Base-by-base conservation (phyloP, 2,888 invertebrate genomes). In the Lasioglossum vierecki region DNA sequence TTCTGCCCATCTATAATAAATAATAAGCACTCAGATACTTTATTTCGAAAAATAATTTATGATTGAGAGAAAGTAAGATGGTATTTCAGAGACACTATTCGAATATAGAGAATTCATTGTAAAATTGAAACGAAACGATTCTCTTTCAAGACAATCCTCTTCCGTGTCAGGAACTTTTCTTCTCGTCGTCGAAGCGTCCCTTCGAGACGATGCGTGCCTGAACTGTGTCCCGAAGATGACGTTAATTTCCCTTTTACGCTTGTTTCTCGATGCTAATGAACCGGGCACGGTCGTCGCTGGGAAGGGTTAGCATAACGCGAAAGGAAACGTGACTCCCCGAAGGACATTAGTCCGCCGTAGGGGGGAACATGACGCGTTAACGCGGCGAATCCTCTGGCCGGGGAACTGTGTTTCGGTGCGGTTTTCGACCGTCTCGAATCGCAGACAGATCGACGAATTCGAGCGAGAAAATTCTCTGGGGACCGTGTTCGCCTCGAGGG, bases 341-440 rank as follows among this genome's bases (percentile, higher is more conserved):
- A 44, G 60, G n/a, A 77, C 44, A 41, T 72, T 68, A 68, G 39
- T 9, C 39, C 11, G 68, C 49, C 18, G 75, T 46, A n/a, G 70
- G 68, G 49, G 57, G 44, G 35, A 46, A 26, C 39, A 57, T 22
- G 41, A 41, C 73, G 46, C 79, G 88, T 79, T 82, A 82, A 85
- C 79, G 77, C 57, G 35, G 35, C n/a, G 79, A 77, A 82, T 80
- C 76, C 83, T 84, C 84, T 70, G 83, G 68, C 39, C 30, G 39
- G 26, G 44, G 73, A 77, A 84, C 73, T 22, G 53, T 83, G 72
- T 70, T 79, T 63, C 63, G 35, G 15, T 30, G 75, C 79, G 63
- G 26, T 76, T 68, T 44, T 30, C 79, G 53, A 85, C 86, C 91
- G 88, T 89, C 86, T 66, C 88, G 87, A 91, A 91, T 93, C 88